These are phyloP conservation scores for Acanthornis magna DNA, from an alignment of 2,797 vertebrate species.

Conservation along the genomic window DNA sequence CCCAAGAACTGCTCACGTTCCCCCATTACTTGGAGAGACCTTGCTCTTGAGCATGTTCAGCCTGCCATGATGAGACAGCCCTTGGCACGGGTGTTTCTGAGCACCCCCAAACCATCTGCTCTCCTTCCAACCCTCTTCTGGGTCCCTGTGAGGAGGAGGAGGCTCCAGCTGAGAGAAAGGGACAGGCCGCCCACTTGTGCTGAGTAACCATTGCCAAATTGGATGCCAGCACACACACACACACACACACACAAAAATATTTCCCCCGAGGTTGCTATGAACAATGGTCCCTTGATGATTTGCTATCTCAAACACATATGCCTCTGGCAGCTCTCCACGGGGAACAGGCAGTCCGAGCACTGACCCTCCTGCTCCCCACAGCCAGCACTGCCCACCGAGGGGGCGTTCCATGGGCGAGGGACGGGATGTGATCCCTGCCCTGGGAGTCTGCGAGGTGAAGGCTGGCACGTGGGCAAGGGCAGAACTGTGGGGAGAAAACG, in stretches of 20 bases:
- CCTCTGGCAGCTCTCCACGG: not conserved
- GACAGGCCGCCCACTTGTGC: conserved; percentile 64
- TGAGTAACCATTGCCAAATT: conserved; percentile 65
- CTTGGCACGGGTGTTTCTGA: conserved; percentile 4
- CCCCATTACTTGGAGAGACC: not conserved
- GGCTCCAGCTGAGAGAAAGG: conserved; percentile 57
- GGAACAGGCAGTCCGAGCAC: not conserved
- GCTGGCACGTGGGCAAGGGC: not conserved
- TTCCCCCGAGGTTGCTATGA: conserved; percentile 50
- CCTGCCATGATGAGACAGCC: conserved; percentile 37
- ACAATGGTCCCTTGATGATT: conserved; percentile 21
- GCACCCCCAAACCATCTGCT: conserved; percentile 66
- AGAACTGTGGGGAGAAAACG: not conserved
- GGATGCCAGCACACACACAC: conserved; percentile 51
- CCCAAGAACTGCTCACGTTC: not conserved
- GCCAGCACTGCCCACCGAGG: not conserved
- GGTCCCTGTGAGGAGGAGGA: conserved; percentile 53
- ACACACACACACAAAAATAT: conserved; percentile 34
- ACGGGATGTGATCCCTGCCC: not conserved
- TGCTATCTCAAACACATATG: not conserved
- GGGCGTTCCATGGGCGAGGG: not conserved
- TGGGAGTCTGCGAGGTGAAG: not conserved
- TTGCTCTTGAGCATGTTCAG: not conserved
- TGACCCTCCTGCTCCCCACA: not conserved
- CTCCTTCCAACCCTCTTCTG: not conserved